Conservation (phyloP, 2,888 invertebrate genomes). For the Apantesis nais region DNA sequence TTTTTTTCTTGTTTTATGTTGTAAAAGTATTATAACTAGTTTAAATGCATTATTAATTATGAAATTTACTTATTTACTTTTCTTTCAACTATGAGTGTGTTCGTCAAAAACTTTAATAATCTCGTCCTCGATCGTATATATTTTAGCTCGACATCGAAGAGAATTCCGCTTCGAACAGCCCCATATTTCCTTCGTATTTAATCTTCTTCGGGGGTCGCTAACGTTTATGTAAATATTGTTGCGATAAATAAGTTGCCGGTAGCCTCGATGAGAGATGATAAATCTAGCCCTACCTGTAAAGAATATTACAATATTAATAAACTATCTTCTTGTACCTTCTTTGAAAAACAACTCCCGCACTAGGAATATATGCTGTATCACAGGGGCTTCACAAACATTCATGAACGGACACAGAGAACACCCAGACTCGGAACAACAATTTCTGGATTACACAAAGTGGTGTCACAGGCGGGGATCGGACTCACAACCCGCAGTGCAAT, state of each 20-base stretch:
- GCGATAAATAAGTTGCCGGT: constrained; percentile 4
- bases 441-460: no score
- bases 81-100: constrained; percentile 21
- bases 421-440: no score
- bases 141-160: constrained; percentile 17
- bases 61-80: neutral
- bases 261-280: constrained; percentile 7
- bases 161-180: constrained; percentile 15
- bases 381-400: no score
- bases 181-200: constrained; percentile 11
- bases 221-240: constrained; percentile 17
- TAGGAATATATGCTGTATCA: no score
- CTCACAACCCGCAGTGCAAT: no score
- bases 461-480: no score
- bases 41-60: neutral
- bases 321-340: no score
- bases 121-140: constrained; percentile 15
- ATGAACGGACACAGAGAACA: no score
- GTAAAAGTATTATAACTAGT: neutral
- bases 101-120: constrained; percentile 12
- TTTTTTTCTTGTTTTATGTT: neutral
- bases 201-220: constrained; percentile 11
- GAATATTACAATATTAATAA: neutral
- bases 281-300: constrained; percentile 18
- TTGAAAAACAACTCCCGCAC: no score